Conservation (phyloP, 1,140 invertebrate genomes). For the Teleogryllus occipitalis region DNA sequence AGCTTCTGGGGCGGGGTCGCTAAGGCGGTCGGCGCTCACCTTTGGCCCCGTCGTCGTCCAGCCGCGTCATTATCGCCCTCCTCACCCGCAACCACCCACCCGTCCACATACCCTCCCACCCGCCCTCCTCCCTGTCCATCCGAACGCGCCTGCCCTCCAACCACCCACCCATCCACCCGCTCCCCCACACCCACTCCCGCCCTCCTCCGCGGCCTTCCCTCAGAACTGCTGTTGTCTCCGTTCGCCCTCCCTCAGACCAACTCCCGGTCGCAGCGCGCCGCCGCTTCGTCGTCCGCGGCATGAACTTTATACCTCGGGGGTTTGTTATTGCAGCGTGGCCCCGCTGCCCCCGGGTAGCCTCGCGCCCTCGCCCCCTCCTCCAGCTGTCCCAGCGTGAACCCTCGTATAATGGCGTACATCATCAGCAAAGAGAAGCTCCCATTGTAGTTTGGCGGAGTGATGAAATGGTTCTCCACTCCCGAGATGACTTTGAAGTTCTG, state of each 20-base stretch:
- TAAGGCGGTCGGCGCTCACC: neutral
- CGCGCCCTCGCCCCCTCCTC: too few relatives aligned
- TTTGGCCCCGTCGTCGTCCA: neutral
- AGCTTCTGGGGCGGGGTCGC: too few relatives aligned
- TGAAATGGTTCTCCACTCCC: neutral
- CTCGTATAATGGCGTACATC: neutral
- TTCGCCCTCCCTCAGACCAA: too few relatives aligned
- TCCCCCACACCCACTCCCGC: neutral
- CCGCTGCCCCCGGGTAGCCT: too few relatives aligned
- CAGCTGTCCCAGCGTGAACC: neutral
- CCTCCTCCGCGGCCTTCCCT: neutral
- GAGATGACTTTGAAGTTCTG: neutral
- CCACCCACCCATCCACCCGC: too few relatives aligned
- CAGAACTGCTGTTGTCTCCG: neutral
- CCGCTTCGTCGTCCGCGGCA: too few relatives aligned
- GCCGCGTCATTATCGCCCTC: neutral
- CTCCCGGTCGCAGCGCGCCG: too few relatives aligned
- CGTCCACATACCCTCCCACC: neutral
- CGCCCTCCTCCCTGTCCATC: too few relatives aligned
- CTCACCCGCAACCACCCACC: too few relatives aligned
- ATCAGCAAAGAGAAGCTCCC: conserved; percentile 3
- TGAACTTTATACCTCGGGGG: neutral
- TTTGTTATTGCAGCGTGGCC: neutral
- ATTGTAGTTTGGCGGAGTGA: conserved; percentile 3
- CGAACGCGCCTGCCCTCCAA: neutral